Evolutionary conservation across 1,140 invertebrate genomes (phyloP).

Genomic region (Tachypleus tridentatus): DNA sequence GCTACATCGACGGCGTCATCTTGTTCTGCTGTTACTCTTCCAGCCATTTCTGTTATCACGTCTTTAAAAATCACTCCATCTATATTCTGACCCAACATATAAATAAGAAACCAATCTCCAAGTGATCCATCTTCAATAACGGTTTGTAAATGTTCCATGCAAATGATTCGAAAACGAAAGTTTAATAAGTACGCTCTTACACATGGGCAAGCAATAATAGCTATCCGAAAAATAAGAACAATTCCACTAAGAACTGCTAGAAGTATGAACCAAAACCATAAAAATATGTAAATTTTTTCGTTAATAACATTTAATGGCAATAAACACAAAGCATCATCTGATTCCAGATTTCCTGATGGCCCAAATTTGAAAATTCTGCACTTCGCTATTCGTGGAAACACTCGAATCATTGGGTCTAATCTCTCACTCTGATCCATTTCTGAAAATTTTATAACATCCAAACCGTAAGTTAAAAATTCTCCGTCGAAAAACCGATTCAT

Average conservation of each 20-base stretch:
- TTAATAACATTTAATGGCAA: constrained; percentile 77
- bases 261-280: constrained; percentile 82
- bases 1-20: too few relatives aligned
- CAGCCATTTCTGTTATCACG: constrained; percentile 79
- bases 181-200: constrained; percentile 80
- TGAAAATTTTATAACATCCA: constrained; percentile 82
- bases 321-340: constrained; percentile 73
- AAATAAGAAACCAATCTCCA: constrained; percentile 90
- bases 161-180: constrained; percentile 69
- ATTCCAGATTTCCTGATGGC: constrained; percentile 64
- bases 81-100: constrained; percentile 88
- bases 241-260: constrained; percentile 55
- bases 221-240: constrained; percentile 59
- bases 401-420: constrained; percentile 85
- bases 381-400: constrained; percentile 84
- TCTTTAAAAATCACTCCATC: constrained; percentile 86
- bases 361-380: constrained; percentile 79
- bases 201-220: constrained; percentile 62
- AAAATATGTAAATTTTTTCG: constrained; percentile 80
- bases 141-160: constrained; percentile 76
- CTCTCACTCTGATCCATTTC: constrained; percentile 85
- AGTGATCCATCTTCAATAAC: constrained; percentile 80
- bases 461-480: constrained; percentile 86
- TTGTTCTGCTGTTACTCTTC: constrained; percentile 44
- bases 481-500: constrained; percentile 95